Evolutionary conservation across 2,888 invertebrate genomes (phyloP), one percentile per base, ranked within the genome.

Genomic region (Strigamia transsilvanica): DNA sequence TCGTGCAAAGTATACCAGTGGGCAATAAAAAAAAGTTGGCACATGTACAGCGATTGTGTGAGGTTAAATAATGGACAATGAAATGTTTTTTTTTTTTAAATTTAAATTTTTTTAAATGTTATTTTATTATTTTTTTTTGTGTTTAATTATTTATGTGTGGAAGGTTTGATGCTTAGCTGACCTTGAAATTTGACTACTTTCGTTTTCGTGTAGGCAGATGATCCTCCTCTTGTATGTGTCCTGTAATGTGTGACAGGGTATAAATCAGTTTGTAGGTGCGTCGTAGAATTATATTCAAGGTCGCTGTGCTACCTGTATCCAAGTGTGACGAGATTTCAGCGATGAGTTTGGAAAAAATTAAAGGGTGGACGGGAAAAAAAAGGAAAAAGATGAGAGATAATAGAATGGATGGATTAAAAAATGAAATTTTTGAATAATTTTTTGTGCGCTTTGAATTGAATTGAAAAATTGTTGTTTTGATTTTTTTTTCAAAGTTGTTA

Each of bases 231-330:
- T 73, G 32, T 27, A 27, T 73, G 73, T 27, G 73, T 27, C 73
- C 73, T 27, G 73, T 27, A 32, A 12, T 32, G 23, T 73, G 73
- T 73, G 73, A 32, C 73, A 73, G 73, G 73, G 32, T 32, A 73
- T 73, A 73, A 73, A 73, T 73, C 73, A 73, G 73, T 73, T 32
- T 73, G 73, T 32, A 73, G 73, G 73, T 73, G 73, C 73, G 73
- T 73, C 73, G 73, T 73, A n/a, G 73, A 73, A 73, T 73, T 73
- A 73, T 73, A 73, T 27, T 73, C 73, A 73, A 73, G 73, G 73
- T 73, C 73, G 73, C 23, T 32, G n/a, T 73, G 73, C 73, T 73
- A 73, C 73, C 73, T 73, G 73, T 73, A 73, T 27, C 73, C 73
- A 73, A 15, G 73, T 73, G 73, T 73, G 73, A 73, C 73, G 73